Conservation (phyloP, 1,140 invertebrate genomes). For the Piezodorus guildinii region DNA sequence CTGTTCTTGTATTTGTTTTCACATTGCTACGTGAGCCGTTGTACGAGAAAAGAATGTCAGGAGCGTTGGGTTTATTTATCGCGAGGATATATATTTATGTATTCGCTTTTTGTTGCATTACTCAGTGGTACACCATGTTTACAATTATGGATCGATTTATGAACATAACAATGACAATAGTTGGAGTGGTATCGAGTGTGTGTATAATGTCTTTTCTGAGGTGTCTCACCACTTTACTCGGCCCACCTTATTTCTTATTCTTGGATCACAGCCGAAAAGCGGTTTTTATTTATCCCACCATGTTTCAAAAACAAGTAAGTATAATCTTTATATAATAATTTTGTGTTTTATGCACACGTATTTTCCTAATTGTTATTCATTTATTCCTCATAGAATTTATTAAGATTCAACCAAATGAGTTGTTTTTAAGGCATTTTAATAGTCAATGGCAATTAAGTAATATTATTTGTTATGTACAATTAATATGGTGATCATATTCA, state of each 20-base stretch:
- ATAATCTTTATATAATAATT: neutral
- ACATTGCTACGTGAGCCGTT: slow-evolving; percentile 21
- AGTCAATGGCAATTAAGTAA: too few species aligned
- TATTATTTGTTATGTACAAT: too few species aligned
- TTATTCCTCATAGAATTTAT: too few species aligned
- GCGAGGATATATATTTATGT: slow-evolving; percentile 41
- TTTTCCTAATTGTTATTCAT: too few species aligned
- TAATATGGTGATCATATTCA: too few species aligned
- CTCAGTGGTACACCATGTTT: slow-evolving; percentile 46
- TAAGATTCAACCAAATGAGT: too few species aligned
- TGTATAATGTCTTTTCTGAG: slow-evolving; percentile 34
- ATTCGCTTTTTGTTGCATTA: slow-evolving; percentile 43
- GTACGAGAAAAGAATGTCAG: slow-evolving; percentile 13
- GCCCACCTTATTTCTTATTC: slow-evolving; percentile 43
- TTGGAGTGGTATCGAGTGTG: slow-evolving; percentile 31
- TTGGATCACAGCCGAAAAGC: slow-evolving; percentile 41
- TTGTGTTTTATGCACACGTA: neutral
- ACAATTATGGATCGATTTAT: slow-evolving; percentile 35
- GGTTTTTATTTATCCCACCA: slow-evolving; percentile 49
- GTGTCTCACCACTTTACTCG: slow-evolving; percentile 43
- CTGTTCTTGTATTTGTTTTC: slow-evolving; percentile 22
- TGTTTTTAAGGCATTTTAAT: too few species aligned
- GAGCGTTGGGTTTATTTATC: slow-evolving; percentile 15
- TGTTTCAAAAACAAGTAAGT: slow-evolving; percentile 36
- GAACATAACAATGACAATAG: slow-evolving; percentile 28